These are phyloP conservation scores for Fissipunctia ypsillon DNA, from an alignment of 2,888 invertebrate genomes.

Conservation along the genomic window DNA sequence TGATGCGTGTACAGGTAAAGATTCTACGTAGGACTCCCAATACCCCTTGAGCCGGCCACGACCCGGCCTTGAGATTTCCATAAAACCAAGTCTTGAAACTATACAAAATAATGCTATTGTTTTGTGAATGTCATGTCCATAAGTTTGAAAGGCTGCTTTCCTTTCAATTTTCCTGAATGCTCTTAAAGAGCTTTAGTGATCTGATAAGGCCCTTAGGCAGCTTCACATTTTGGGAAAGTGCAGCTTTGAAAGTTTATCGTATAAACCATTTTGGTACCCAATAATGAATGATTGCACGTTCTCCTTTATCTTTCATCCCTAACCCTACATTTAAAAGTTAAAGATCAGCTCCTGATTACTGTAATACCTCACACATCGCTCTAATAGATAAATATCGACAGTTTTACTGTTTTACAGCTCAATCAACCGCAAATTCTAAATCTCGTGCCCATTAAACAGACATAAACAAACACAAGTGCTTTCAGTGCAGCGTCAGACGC, in stretches of 20 bases:
- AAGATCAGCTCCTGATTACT: constrained; percentile 1
- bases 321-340: background rate
- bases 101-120: background rate
- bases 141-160: background rate
- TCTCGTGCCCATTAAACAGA: constrained; percentile 64
- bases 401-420: constrained; percentile 64
- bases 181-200: no score
- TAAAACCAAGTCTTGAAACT: background rate
- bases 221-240: no score
- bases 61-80: constrained; percentile 5
- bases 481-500: constrained; percentile 74
- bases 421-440: constrained; percentile 67
- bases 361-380: constrained; percentile 49
- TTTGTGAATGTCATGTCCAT: background rate
- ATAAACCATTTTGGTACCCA: no score
- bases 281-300: no score
- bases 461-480: constrained; percentile 69
- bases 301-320: background rate
- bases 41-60: no score
- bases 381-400: constrained; percentile 66
- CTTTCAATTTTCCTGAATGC: background rate
- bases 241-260: no score
- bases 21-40: constrained; percentile 6
- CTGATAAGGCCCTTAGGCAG: no score
- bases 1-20: background rate